These are phyloP conservation scores for Paracentrotus lividus DNA, from an alignment of 53 echinoderm and acorn worm genomes.

Conservation along the genomic window DNA sequence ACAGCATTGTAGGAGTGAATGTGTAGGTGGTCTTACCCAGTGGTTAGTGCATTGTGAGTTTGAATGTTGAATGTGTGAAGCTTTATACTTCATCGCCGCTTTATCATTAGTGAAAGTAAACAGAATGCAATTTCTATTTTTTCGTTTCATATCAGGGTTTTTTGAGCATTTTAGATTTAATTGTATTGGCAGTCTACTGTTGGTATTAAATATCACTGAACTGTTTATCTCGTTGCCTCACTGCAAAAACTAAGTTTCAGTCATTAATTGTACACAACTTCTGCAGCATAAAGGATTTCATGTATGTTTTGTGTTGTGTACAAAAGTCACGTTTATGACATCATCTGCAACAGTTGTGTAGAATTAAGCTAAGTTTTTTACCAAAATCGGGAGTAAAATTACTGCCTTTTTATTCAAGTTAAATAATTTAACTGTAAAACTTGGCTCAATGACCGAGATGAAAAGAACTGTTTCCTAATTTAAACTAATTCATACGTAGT, in stretches of 20 bases:
- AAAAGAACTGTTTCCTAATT: no score
- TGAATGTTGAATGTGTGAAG: slow-evolving; percentile 31
- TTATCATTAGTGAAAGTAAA: slow-evolving; percentile 2
- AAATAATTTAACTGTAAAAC: not conserved
- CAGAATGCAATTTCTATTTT: slow-evolving; percentile 49
- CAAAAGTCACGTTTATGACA: not conserved
- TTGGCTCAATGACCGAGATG: not conserved
- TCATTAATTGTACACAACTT: not conserved
- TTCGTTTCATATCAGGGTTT: slow-evolving; percentile 2
- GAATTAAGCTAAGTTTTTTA: not conserved
- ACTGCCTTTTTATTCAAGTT: not conserved
- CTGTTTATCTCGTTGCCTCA: slow-evolving; percentile 13
- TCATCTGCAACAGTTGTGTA: not conserved
- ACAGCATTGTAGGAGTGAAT: not conserved
- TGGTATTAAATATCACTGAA: not conserved
- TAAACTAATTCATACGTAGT: no score
- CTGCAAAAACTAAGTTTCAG: slow-evolving; percentile 1
- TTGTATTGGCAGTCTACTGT: slow-evolving; percentile 22
- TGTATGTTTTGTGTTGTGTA: not conserved
- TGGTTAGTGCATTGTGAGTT: slow-evolving; percentile 37
- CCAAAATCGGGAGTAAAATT: not conserved
- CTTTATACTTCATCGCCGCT: slow-evolving; percentile 22
- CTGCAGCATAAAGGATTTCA: not conserved
- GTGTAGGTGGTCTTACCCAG: not conserved
- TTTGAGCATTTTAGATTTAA: slow-evolving; percentile 9